A percentile compares a stretch with the other conserved stretches of the same genome.
phyloP scores from a whole-genome alignment of 2,888 invertebrate genomes.

The Cantharis flavilabris region DNA sequence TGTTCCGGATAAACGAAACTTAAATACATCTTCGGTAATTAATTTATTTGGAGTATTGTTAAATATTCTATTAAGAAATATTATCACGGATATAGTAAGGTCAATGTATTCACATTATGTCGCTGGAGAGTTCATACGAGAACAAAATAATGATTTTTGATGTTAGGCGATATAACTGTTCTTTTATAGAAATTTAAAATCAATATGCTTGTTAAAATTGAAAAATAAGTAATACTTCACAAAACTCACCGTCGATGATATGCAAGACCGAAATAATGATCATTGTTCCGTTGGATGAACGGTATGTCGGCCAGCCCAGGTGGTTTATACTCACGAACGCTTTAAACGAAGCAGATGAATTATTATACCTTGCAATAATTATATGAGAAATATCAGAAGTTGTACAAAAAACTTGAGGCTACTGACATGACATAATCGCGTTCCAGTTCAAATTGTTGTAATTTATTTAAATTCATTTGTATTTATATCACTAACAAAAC shows the following conservation, averaged over 20 bases:
- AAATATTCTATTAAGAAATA: neutral
- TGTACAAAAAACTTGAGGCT: neutral
- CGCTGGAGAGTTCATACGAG: neutral
- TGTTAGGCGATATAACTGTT: neutral
- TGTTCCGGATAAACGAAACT: neutral
- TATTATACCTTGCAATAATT: neutral
- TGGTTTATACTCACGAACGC: neutral
- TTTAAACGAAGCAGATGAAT: neutral
- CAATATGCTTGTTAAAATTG: neutral
- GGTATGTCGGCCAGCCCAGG: neutral
- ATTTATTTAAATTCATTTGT: neutral
- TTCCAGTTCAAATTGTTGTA: neutral
- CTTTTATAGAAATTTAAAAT: neutral
- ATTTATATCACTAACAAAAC: neutral
- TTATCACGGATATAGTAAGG: neutral
- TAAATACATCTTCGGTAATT: neutral
- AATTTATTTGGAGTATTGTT: neutral
- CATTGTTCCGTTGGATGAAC: constrained; percentile 2
- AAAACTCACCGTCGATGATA: neutral
- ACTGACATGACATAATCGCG: neutral
- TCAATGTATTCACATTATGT: neutral
- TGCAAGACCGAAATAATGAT: neutral
- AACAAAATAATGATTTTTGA: neutral
- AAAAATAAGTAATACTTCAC: neutral
- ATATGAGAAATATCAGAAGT: neutral